Evolutionary conservation across 2,888 invertebrate species (phyloP).

Genomic region (Stomorhina lunata): DNA sequence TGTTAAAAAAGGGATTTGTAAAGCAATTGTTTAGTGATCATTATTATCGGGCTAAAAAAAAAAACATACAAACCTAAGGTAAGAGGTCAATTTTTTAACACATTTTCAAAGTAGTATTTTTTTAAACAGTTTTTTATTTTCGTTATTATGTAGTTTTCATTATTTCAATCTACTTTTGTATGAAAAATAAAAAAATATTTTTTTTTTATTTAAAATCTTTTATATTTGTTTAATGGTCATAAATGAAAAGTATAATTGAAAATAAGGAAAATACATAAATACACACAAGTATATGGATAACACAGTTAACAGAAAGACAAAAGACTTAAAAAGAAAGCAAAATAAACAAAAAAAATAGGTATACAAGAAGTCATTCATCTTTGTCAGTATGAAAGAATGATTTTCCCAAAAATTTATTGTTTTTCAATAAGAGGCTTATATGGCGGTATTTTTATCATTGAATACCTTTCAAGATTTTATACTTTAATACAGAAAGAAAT

Average conservation of each 20-base stretch:
- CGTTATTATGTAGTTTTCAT: too few relatives aligned
- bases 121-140: too few relatives aligned
- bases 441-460: slow-evolving; percentile 10
- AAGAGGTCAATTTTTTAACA: too few relatives aligned
- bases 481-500: background rate
- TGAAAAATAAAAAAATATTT: too few relatives aligned
- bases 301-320: slow-evolving; percentile 7
- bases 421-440: slow-evolving; percentile 18
- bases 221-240: slow-evolving; percentile 23
- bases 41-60: too few relatives aligned
- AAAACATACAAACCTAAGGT: too few relatives aligned
- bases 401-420: slow-evolving; percentile 1
- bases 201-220: slow-evolving; percentile 51
- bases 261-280: too few relatives aligned
- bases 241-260: slow-evolving; percentile 7
- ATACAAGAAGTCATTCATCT: slow-evolving; percentile 55
- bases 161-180: too few relatives aligned
- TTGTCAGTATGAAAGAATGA: slow-evolving; percentile 36
- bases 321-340: slow-evolving; percentile 4
- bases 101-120: too few relatives aligned
- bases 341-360: slow-evolving; percentile 34
- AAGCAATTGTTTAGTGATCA: too few relatives aligned
- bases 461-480: background rate
- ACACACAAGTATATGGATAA: too few relatives aligned
- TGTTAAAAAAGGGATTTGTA: too few relatives aligned